phyloP scores from a whole-genome alignment of 2,888 invertebrate genomes.

The Meta bourneti region DNA sequence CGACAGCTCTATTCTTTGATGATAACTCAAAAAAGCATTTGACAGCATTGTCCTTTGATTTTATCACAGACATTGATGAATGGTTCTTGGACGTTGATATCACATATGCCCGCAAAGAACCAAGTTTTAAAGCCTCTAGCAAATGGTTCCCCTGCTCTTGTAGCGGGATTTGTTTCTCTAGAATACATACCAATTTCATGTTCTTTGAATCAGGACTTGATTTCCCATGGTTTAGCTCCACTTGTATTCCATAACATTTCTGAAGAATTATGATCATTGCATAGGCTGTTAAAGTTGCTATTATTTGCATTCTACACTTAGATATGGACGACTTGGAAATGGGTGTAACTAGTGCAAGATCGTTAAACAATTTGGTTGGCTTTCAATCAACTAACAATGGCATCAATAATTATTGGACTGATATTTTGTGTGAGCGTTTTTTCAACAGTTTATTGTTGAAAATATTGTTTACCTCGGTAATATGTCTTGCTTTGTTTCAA shows the following conservation, averaged over 20 bases:
- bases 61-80: background rate
- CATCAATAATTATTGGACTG: no score
- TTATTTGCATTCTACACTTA: background rate
- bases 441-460: no score
- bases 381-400: no score
- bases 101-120: background rate
- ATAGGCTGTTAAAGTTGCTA: background rate
- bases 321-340: background rate
- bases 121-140: background rate
- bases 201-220: background rate
- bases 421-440: no score
- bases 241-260: background rate
- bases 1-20: background rate
- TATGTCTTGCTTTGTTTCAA: no score
- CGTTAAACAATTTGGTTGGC: no score
- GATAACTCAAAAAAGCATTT: conserved; percentile 22
- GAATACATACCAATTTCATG: background rate
- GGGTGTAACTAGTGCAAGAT: no score
- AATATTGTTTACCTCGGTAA: no score
- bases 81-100: no score
- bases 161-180: background rate
- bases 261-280: background rate
- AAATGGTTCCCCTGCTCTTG: background rate
- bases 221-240: background rate
- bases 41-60: background rate